Percentiles rank a stretch among this genome's conserved stretches.
Conservation (phyloP, 2,113 vertebrate genomes). For the Bubo scandiacus region DNA sequence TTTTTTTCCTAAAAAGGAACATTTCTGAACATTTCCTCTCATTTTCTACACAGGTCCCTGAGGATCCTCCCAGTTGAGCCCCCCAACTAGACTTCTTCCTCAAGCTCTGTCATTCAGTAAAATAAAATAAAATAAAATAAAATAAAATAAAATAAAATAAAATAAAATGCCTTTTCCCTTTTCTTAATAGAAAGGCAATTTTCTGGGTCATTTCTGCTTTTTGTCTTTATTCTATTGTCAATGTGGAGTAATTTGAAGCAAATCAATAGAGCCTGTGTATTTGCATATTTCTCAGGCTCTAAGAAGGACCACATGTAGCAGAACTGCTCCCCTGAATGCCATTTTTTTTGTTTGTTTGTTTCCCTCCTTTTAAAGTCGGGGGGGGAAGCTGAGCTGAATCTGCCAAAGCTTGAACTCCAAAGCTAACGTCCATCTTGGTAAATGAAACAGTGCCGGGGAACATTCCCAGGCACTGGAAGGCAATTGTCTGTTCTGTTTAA, state of each 20-base stretch:
- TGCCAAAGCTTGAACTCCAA: constrained; percentile 35
- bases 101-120: neutral
- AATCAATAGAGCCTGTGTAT: constrained; percentile 49
- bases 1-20: neutral
- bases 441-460: neutral
- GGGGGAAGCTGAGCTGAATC: neutral
- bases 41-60: neutral
- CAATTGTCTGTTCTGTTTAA: constrained; percentile 36
- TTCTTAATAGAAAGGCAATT: constrained; percentile 8
- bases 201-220: constrained; percentile 41
- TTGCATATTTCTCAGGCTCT: constrained; percentile 39
- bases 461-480: constrained; percentile 7
- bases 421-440: constrained; percentile 13
- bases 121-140: neutral
- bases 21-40: neutral
- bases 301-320: constrained; percentile 54
- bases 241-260: neutral
- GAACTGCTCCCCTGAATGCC: constrained; percentile 39
- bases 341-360: constrained; percentile 3
- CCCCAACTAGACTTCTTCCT: neutral
- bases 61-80: neutral
- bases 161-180: neutral
- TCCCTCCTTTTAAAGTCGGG: neutral
- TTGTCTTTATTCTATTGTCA: constrained; percentile 54
- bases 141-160: neutral